Evolutionary conservation across 2,113 vertebrate species (phyloP), one percentile per base, ranked within the genome.

Genomic region (Phalacrocorax aristotelis): DNA sequence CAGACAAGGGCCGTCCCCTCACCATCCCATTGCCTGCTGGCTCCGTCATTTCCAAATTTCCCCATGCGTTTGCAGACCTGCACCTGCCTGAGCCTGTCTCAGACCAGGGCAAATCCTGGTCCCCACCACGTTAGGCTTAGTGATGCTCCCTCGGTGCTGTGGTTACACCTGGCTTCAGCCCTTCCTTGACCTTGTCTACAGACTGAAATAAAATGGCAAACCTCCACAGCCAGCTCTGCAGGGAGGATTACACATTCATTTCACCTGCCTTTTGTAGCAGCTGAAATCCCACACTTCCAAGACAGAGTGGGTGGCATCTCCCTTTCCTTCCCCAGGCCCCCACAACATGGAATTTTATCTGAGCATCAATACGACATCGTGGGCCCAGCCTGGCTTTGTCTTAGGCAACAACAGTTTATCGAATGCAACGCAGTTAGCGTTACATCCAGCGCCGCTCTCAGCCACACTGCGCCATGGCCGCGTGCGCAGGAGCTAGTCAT

Each of bases 341-440:
- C 22, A 66, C 30, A 8, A 21, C 0, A 4, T 25, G 61, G 61
- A 71, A 54, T 71, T 57, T 32, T 22, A 16, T 22, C 32, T 49
- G 65, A 82, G 32, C 34, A 46, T 5, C 16, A 13, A 7, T 14
- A 6, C 0, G 0, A 30, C 9, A 13, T 0, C 21, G 29, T 30
- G 51, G 29, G 60, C 18, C 15, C 32, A 57, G 16, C 3, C 23
- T 13, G 44, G 32, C 12, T 11, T 77, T 10, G 42, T 40, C 61
- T 80, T 46, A 46, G 22, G 14, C 21, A 17, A 13, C 48, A 20
- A 3, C 13, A 13, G 17, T 17, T 34, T 23, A 7, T 14, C 2
- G 13, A 42, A 30, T 1, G 46, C 55, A 21, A 42, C 8, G 25
- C 34, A 49, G 27, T 29, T 3, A 14, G 68, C 15, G 3, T 15